Evolutionary conservation across 2,888 invertebrate species (phyloP).

Genomic region (Phoenoteleia sp.): DNA sequence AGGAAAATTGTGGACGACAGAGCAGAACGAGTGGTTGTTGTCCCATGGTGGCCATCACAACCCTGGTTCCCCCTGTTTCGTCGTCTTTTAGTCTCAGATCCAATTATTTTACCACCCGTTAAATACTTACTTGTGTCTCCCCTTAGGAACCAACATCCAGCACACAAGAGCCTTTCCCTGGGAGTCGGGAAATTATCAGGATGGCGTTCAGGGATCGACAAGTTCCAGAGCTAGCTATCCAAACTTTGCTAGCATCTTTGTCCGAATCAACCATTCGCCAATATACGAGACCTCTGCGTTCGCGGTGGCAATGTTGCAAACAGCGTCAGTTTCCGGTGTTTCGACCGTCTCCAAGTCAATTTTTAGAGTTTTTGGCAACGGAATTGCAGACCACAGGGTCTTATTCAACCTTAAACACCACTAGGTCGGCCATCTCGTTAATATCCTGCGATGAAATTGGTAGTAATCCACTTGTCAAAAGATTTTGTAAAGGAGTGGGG

Average conservation of each 20-base stretch:
- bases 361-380: neutral
- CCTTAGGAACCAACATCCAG: conserved; percentile 75
- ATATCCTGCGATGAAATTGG: conserved; percentile 30
- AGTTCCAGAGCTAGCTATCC: no score
- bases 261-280: conserved; percentile 66
- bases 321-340: no score
- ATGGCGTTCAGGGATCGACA: no score
- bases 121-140: conserved; percentile 71
- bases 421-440: conserved; percentile 53
- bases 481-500: conserved; percentile 65
- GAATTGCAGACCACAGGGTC: neutral
- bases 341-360: neutral
- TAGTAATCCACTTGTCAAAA: conserved; percentile 30
- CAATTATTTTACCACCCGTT: conserved; percentile 70
- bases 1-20: conserved; percentile 50
- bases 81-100: neutral
- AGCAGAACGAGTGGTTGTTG: conserved; percentile 57
- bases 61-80: neutral
- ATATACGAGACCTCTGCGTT: conserved; percentile 63
- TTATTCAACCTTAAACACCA: conserved; percentile 32
- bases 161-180: conserved; percentile 77
- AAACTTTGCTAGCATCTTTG: conserved; percentile 54
- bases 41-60: conserved; percentile 57
- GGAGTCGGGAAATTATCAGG: conserved; percentile 76
- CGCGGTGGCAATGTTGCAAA: conserved; percentile 59